These are phyloP conservation scores for Ganaspis brasiliensis DNA, from an alignment of 2,888 invertebrate genomes.

Conservation along the genomic window DNA sequence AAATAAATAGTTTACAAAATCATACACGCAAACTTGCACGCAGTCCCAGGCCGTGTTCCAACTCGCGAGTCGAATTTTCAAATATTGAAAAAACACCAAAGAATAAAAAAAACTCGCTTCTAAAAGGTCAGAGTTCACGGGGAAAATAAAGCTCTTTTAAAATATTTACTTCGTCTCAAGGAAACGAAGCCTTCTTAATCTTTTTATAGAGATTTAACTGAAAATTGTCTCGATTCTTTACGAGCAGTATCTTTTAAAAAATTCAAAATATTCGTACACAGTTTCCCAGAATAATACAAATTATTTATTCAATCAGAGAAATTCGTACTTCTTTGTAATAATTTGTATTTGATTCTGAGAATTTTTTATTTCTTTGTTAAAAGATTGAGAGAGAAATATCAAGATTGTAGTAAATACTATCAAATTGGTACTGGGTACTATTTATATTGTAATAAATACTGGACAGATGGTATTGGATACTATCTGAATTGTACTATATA, in stretches of 20 bases:
- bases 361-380: not conserved
- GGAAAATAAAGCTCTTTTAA: not conserved
- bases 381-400: too few species aligned
- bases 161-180: not conserved
- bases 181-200: not conserved
- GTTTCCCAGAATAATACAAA: too few species aligned
- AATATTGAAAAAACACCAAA: not conserved
- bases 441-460: too few species aligned
- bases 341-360: not conserved
- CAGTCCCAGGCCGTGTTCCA: constrained; percentile 61
- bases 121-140: constrained; percentile 8
- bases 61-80: constrained; percentile 55
- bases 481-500: too few species aligned
- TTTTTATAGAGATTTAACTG: not conserved
- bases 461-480: too few species aligned
- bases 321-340: not conserved
- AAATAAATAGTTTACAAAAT: constrained; percentile 33
- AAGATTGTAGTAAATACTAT: too few species aligned
- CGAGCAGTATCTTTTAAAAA: too few species aligned
- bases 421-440: too few species aligned
- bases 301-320: too few species aligned
- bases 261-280: too few species aligned
- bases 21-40: constrained; percentile 28
- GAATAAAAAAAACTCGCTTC: not conserved
- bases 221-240: too few species aligned